A percentile compares a stretch with the other conserved stretches of the same genome.
phyloP scores from a whole-genome alignment of 2,113 vertebrate species.

The Pseudorasbora parva region DNA sequence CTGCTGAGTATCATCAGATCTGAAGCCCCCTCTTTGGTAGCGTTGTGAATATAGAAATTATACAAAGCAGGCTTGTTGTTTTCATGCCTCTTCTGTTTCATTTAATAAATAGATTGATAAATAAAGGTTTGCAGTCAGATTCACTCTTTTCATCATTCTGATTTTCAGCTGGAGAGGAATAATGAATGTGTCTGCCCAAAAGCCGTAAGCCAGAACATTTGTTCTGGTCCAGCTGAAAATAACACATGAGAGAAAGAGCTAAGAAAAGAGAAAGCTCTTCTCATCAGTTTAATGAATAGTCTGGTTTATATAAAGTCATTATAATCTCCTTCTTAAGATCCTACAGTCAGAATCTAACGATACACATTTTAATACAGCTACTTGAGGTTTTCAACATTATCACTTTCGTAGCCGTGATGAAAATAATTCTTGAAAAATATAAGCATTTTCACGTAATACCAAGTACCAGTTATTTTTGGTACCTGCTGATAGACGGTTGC shows the following conservation, averaged over 20 bases:
- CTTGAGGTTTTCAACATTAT: not conserved
- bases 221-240: slow-evolving; percentile 31
- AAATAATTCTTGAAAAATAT: too few relatives aligned
- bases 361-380: not conserved
- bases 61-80: not conserved
- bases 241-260: slow-evolving; percentile 21
- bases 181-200: slow-evolving; percentile 33
- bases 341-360: not conserved
- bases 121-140: slow-evolving; percentile 38
- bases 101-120: slow-evolving; percentile 44
- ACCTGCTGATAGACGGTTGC: too few relatives aligned
- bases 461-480: too few relatives aligned
- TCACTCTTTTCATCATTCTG: slow-evolving; percentile 30
- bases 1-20: slow-evolving; percentile 31
- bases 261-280: slow-evolving; percentile 1
- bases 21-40: slow-evolving; percentile 6
- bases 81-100: slow-evolving; percentile 2
- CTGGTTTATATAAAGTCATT: not conserved
- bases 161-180: slow-evolving; percentile 39
- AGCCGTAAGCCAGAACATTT: slow-evolving; percentile 27
- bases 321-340: not conserved
- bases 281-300: slow-evolving; percentile 14
- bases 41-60: not conserved
- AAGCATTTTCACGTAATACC: too few relatives aligned
- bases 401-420: not conserved